These are phyloP conservation scores for Branchipolynoe longqiensis DNA, from an alignment of 2,888 invertebrate genomes.

Conservation along the genomic window DNA sequence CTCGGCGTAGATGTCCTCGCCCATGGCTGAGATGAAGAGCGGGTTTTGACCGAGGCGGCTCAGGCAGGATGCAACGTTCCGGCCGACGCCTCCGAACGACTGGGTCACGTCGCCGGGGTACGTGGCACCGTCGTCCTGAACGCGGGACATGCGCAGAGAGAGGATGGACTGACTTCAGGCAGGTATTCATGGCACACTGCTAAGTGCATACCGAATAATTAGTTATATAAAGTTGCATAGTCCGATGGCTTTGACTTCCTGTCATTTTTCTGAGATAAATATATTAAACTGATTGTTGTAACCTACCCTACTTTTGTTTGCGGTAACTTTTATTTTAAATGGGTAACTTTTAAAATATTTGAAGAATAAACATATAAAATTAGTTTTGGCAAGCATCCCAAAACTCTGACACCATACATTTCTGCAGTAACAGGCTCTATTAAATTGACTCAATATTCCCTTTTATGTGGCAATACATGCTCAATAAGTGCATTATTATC, in stretches of 20 bases:
- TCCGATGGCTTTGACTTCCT: neutral
- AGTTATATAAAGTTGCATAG: neutral
- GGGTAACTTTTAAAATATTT: too few species aligned
- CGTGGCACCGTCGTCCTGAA: constrained; percentile 77
- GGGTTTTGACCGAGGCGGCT: constrained; percentile 86
- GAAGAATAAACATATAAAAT: too few species aligned
- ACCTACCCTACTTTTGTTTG: too few species aligned
- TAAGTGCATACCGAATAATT: neutral
- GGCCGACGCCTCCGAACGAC: constrained; percentile 91
- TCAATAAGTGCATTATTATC: too few species aligned
- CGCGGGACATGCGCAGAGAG: neutral
- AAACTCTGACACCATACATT: too few species aligned
- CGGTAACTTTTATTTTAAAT: too few species aligned
- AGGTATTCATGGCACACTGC: neutral
- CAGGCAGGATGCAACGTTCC: constrained; percentile 94
- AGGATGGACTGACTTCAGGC: neutral
- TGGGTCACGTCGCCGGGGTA: constrained; percentile 75
- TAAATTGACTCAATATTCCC: too few species aligned
- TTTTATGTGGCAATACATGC: too few species aligned
- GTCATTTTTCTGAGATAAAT: neutral
- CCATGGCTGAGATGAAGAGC: constrained; percentile 89
- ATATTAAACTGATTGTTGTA: too few species aligned
- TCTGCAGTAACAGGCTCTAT: too few species aligned
- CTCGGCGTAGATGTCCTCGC: constrained; percentile 85
- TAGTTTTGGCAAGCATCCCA: too few species aligned